Evolutionary conservation across 2,113 vertebrate genomes (phyloP), one percentile per base, ranked within the genome.

Genomic region (Xerus inauris): DNA sequence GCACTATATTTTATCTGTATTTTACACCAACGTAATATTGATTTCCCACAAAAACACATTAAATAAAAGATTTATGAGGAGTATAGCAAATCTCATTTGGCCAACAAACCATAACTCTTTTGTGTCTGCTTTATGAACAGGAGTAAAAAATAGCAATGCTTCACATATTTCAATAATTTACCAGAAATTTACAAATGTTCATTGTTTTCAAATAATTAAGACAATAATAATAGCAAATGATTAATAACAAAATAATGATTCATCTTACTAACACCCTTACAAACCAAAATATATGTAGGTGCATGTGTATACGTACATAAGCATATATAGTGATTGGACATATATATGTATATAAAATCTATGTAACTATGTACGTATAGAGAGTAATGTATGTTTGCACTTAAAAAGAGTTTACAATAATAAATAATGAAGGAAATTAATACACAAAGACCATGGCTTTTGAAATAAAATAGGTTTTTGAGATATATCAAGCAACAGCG

Each of bases 11-110:
- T 98, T 98, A 91, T 97, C 96, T 98, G 57, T 97, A 97, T 97
- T 98, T 98, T 98, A 98, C 77, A 97, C 80, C 95, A 97, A 93
- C 89, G 79, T 97, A 97, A 98, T 97, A 98, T 97, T 97, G 87
- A 98, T 98, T 98, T 98, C 91, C 97, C 96, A 97, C 93, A 97
- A 97, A 98, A 98, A 91, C 71, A 97, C 49, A 96, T 91, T 96
- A 97, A 98, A 98, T 97, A 97, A 98, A 98, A 98, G 89, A 94
- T 98, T 98, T 97, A 97, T 97, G 96, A 72, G 69, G 94, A 98
- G 80, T 96, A 40, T 77, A 97, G 71, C 73, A 95, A 98, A 98
- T 97, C 98, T 98, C 97, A 98, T 98, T 98, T 98, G 97, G 89
- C 84, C 95, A 97, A 98, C 81, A 97, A 97, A 96, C 93, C 59